A percentile compares a stretch with the other conserved stretches of the same genome.
phyloP scores from a whole-genome alignment of 2,797 vertebrate genomes.

The Phalloptychus januarius region DNA sequence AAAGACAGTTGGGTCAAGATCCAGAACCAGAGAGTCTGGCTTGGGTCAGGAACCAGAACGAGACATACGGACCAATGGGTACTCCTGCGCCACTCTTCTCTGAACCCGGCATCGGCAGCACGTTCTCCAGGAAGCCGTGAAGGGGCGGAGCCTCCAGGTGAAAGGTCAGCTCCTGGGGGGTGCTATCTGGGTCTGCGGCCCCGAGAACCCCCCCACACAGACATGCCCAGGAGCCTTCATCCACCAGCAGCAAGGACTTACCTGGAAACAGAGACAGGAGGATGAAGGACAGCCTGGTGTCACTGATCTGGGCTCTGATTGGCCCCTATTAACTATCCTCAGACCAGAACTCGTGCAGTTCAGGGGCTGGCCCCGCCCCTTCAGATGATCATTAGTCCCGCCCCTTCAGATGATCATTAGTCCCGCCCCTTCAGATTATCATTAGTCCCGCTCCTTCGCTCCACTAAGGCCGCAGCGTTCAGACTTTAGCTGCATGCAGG shows the following conservation, averaged over 20 bases:
- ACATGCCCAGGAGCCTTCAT: conserved; percentile 68
- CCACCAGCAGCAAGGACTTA: conserved; percentile 69
- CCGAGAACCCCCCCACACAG: conserved; percentile 66
- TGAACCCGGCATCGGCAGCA: conserved; percentile 69
- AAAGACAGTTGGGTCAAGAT: not conserved
- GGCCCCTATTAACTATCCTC: no score
- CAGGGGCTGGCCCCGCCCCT: no score
- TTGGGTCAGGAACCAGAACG: not conserved
- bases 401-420: no score
- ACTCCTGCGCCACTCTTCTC: conserved; percentile 78
- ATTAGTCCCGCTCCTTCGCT: no score
- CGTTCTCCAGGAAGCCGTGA: conserved; percentile 80
- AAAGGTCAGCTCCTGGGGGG: conserved; percentile 74
- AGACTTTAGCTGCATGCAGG: no score
- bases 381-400: no score
- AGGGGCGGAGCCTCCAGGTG: conserved; percentile 72
- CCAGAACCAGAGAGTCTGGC: not conserved
- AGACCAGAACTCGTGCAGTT: no score
- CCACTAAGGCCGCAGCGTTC: no score
- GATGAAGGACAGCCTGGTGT: no score
- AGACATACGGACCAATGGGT: conserved; percentile 67
- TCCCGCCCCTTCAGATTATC: no score
- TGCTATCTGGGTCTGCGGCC: conserved; percentile 77
- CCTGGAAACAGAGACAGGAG: conserved; percentile 38
- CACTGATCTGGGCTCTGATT: not conserved